phyloP scores from a whole-genome alignment of 2,113 vertebrate species.

The Pomatostomus ruficeps region DNA sequence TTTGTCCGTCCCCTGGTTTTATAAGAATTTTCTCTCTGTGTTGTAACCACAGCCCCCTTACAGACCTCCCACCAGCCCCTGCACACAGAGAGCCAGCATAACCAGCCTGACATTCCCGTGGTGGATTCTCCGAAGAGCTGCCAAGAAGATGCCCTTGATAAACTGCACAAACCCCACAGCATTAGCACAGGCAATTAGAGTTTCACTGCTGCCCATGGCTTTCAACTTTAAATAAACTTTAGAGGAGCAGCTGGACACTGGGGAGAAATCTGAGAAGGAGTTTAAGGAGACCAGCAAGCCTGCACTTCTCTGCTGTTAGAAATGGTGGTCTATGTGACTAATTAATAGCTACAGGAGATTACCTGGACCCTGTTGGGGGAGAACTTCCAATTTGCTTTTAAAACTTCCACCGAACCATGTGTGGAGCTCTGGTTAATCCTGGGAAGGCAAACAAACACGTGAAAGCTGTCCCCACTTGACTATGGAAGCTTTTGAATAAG shows the following conservation, averaged over 20 bases:
- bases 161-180: neutral
- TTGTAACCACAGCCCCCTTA: neutral
- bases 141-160: neutral
- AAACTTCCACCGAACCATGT: neutral
- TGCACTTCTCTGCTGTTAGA: neutral
- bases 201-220: neutral
- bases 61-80: neutral
- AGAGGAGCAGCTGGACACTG: neutral
- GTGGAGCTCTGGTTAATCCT: neutral
- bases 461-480: neutral
- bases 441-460: neutral
- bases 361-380: neutral
- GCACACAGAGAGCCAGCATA: neutral
- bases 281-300: neutral
- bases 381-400: neutral
- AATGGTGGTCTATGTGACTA: accelerated
- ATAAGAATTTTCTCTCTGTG: neutral
- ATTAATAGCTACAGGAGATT: neutral
- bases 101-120: neutral
- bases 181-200: neutral
- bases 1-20: neutral
- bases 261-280: neutral
- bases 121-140: neutral
- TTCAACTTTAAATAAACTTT: neutral
- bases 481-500: neutral